Conservation (phyloP, 2,888 invertebrate species). For the Dendrolimus houi region DNA sequence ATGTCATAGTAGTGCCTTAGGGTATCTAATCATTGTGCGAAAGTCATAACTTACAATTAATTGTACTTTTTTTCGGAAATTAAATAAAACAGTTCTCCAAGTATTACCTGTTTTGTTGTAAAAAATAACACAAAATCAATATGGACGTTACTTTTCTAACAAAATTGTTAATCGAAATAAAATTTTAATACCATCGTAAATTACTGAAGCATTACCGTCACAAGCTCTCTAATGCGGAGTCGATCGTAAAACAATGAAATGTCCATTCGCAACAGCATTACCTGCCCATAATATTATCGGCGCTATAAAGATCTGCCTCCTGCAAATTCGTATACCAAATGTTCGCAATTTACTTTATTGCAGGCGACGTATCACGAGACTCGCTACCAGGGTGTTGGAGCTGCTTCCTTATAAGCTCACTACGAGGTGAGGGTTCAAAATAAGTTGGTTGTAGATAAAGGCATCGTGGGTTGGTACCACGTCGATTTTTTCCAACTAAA, state of each 20-base stretch:
- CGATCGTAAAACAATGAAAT: slow-evolving; percentile 60
- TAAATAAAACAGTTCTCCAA: no score
- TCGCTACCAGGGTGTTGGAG: slow-evolving; percentile 28
- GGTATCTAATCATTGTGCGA: no score
- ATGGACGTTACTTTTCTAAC: no score
- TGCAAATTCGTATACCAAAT: slow-evolving; percentile 67
- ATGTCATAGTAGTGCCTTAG: no score
- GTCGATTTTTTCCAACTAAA: slow-evolving; percentile 60
- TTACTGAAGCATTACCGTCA: slow-evolving; percentile 7
- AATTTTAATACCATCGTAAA: slow-evolving; percentile 13
- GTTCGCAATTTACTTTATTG: slow-evolving; percentile 72
- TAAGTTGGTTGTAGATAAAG: slow-evolving; percentile 31
- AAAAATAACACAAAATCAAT: no score
- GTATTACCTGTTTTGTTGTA: no score
- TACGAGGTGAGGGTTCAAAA: slow-evolving; percentile 19
- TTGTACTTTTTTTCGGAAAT: no score
- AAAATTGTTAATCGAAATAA: not conserved
- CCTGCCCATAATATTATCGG: slow-evolving; percentile 72
- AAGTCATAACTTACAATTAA: no score
- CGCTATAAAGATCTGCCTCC: slow-evolving; percentile 62
- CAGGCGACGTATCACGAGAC: slow-evolving; percentile 40
- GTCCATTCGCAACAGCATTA: slow-evolving; percentile 61
- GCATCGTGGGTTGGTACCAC: slow-evolving; percentile 48
- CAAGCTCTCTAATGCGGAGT: not conserved
- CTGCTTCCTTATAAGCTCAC: slow-evolving; percentile 12